Conservation (phyloP, 2,113 vertebrate genomes). For the Irena cyanogastra region DNA sequence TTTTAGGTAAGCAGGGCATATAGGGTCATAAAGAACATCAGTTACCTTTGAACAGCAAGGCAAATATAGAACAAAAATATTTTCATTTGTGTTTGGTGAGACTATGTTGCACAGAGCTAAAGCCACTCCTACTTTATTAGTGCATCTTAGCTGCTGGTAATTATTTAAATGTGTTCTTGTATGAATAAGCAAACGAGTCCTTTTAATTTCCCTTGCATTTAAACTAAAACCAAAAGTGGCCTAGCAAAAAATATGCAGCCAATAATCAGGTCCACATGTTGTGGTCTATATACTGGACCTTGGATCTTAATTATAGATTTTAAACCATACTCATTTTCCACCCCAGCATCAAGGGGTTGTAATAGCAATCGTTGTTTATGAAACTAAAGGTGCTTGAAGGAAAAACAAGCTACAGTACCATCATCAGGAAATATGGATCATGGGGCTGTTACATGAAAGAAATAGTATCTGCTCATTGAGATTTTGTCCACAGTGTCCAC, state of each 20-base stretch:
- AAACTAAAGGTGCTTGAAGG: not conserved
- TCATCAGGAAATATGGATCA: not conserved
- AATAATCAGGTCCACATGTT: not conserved
- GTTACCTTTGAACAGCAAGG: not conserved
- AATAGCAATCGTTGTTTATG: not conserved
- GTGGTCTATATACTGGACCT: not conserved
- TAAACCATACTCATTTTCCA: not conserved
- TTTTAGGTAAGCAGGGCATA: not conserved
- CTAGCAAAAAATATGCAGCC: not conserved
- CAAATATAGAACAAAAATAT: not conserved
- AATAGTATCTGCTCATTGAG: not conserved
- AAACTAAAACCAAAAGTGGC: conserved; percentile 19
- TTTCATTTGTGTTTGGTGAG: not conserved
- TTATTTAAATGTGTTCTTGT: conserved; percentile 28
- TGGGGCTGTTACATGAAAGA: not conserved
- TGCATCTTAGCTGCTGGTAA: not conserved
- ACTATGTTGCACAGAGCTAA: not conserved
- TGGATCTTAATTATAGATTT: conserved; percentile 37
- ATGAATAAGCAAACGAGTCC: not conserved
- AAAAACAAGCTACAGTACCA: not conserved
- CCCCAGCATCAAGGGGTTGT: not conserved
- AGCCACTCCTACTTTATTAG: not conserved
- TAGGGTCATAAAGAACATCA: not conserved
- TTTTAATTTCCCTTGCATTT: conserved; percentile 13
- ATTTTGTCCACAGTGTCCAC: not conserved